Base-by-base conservation (phyloP, 2,797 vertebrate species). In the Botia almorhae region DNA sequence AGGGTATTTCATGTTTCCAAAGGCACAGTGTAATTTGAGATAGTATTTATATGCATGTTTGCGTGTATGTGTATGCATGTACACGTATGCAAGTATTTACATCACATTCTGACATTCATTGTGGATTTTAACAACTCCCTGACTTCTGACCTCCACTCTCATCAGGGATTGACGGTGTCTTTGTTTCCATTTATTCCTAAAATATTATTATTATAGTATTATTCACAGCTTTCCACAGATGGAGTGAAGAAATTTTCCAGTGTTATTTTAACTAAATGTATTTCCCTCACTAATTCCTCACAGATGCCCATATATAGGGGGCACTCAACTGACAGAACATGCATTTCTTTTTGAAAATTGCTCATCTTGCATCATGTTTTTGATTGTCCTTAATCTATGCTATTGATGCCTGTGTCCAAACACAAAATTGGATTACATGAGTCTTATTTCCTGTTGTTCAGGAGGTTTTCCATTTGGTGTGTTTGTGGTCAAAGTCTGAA, bases 151-250 rank as follows among this genome's bases (percentile, higher is more conserved):
- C 84, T 65, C 39, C 50, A 33, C 14, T 74, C 69, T 83, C 83
- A 65, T 84, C 79, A 74, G 80, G 63, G 55, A 81, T 61, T 51
- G 5, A 76, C 55, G 2, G 26, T 39, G 70, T 82, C 76, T 82
- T 84, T 82, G 84, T 86, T 85, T 83, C 78, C 80, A 83, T 85
- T 87, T 83, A 77, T 81, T 79, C 13, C 63, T 64, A 13, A 84
- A 85, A 87, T 78, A 26, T 26, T 26, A 26, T 26, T 26, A 26
- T 26, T 26, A 26, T 26, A 26, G 70, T 78, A 72, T 84, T 86
- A 78, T 86, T 83, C 82, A 81, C 82, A 87, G 75, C 69, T 76
- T 83, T 82, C 84, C 83, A 80, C 77, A 71, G 60, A 84, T 84
- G 81, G 76, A 79, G 69, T 17, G 43, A 85, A 80, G 83, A 85